These are phyloP conservation scores for human (Homo sapiens) DNA, from an alignment of 2,113 vertebrate species.

Conservation along the genomic window DNA sequence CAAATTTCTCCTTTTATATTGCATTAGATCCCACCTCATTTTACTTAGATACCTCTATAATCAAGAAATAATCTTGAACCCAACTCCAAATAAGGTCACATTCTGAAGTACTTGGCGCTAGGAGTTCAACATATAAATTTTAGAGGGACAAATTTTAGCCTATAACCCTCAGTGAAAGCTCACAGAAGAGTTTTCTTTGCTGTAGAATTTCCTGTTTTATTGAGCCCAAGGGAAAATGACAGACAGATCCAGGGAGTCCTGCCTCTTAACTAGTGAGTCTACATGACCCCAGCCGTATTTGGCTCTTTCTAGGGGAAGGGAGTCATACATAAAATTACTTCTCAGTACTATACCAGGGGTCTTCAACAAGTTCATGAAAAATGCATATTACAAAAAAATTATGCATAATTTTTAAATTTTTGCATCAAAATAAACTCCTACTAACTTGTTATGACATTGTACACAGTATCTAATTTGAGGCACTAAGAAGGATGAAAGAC, in stretches of 20 bases:
- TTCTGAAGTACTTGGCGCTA: background rate
- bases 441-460: background rate
- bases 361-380: background rate
- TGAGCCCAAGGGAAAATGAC: background rate
- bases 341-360: background rate
- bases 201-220: background rate
- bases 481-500: background rate
- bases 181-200: background rate
- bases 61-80: background rate
- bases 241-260: background rate
- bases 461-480: background rate
- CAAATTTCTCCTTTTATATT: background rate
- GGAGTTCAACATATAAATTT: background rate
- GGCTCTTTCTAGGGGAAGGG: background rate
- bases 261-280: background rate
- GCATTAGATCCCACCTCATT: background rate
- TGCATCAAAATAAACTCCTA: background rate
- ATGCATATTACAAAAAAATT: background rate
- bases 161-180: background rate
- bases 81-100: background rate
- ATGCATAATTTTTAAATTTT: background rate
- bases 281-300: background rate
- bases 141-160: background rate
- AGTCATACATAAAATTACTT: background rate
- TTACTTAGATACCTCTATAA: background rate